Percentiles rank a stretch among this genome's conserved stretches.
These are phyloP conservation scores for Rallus limicola DNA, from an alignment of 2,113 vertebrate species.

Conservation along the genomic window DNA sequence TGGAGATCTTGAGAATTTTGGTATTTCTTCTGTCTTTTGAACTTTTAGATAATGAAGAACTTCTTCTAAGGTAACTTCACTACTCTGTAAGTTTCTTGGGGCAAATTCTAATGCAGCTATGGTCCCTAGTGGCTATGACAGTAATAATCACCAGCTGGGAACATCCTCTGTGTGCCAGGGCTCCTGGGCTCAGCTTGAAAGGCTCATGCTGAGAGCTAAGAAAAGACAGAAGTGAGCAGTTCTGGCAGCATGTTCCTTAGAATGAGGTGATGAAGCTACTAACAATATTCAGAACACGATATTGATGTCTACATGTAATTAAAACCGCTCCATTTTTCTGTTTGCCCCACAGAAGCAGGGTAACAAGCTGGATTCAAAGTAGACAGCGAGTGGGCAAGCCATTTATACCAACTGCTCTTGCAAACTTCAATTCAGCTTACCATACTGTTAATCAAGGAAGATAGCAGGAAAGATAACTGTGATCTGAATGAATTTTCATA, in stretches of 20 bases:
- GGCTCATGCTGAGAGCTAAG: neutral
- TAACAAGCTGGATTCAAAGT: neutral
- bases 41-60: neutral
- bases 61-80: neutral
- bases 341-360: neutral
- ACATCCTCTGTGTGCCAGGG: accelerated
- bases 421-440: neutral
- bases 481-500: conserved; percentile 14
- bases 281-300: neutral
- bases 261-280: neutral
- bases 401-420: neutral
- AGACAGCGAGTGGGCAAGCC: neutral
- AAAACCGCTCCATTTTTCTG: neutral
- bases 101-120: neutral
- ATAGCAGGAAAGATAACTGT: neutral
- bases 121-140: neutral
- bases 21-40: neutral
- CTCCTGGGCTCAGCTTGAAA: neutral
- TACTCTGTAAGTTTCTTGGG: neutral
- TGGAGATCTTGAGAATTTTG: neutral
- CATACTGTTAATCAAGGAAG: neutral
- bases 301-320: neutral
- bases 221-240: neutral
- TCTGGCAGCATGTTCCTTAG: neutral
- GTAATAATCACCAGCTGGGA: neutral